Evolutionary conservation across 2,888 invertebrate species (phyloP).

Genomic region (Ochlodes sylvanus): DNA sequence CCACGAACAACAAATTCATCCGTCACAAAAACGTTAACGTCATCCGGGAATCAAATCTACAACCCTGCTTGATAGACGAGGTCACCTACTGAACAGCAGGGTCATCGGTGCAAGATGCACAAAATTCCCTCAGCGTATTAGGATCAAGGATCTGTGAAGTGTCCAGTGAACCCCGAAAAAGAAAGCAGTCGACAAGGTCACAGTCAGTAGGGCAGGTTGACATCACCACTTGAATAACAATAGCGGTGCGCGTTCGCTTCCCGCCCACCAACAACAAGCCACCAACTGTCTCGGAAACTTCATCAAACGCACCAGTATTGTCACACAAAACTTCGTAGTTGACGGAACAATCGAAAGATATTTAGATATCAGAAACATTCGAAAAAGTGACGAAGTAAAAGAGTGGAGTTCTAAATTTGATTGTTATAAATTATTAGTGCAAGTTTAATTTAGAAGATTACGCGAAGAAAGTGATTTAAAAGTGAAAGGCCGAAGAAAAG

Average conservation of each 20-base stretch:
- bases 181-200: constrained; percentile 68
- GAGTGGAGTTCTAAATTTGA: background rate
- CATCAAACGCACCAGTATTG: constrained; percentile 13
- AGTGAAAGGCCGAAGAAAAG: no score
- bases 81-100: no score
- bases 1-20: no score
- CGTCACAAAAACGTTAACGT: no score
- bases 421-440: no score
- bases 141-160: constrained; percentile 4
- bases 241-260: constrained; percentile 41
- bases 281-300: constrained; percentile 21
- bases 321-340: background rate
- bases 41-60: no score
- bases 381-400: background rate
- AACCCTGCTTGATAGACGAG: no score
- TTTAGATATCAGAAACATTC: background rate
- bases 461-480: no score
- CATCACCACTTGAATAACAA: constrained; percentile 57
- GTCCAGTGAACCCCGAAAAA: constrained; percentile 53
- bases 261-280: constrained; percentile 24
- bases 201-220: constrained; percentile 67
- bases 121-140: background rate
- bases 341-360: background rate
- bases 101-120: no score
- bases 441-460: no score